Evolutionary conservation across 1,140 invertebrate genomes (phyloP).

Genomic region (Catajapyx aquilonaris): DNA sequence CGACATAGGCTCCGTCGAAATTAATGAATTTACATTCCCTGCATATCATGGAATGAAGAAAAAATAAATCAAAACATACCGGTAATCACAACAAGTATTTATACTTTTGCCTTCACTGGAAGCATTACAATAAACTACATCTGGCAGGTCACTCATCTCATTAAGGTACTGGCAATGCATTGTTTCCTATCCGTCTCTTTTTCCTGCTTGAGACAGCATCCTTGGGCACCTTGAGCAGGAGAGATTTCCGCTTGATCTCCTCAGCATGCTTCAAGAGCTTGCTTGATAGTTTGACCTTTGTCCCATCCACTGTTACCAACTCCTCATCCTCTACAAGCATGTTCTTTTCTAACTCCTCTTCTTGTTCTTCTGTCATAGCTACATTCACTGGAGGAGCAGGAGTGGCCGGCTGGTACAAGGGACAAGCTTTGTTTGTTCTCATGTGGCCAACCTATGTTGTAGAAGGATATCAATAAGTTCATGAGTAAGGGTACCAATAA

Average conservation of each 20-base stretch:
- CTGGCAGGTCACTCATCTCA: conserved; percentile 77
- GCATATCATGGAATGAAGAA: too few relatives aligned
- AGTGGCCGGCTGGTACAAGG: conserved; percentile 56
- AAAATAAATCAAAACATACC: too few relatives aligned
- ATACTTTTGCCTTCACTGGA: conserved; percentile 83
- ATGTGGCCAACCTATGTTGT: conserved; percentile 38
- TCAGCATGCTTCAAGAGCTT: conserved; percentile 66
- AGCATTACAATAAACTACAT: conserved; percentile 81
- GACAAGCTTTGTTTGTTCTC: conserved; percentile 92
- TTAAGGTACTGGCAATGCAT: conserved; percentile 87
- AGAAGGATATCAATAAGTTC: conserved; percentile 7
- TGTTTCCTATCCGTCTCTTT: conserved; percentile 39
- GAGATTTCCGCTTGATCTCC: conserved; percentile 50
- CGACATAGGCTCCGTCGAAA: too few relatives aligned
- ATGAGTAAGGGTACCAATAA: too few relatives aligned
- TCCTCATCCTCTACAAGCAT: conserved; percentile 53
- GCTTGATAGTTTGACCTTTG: conserved; percentile 61
- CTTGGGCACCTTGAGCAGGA: conserved; percentile 67
- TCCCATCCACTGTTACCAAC: conserved; percentile 78
- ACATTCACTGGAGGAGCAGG: conserved; percentile 42
- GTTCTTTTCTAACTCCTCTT: conserved; percentile 58
- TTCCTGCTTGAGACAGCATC: conserved; percentile 43
- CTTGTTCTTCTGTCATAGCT: conserved; percentile 55
- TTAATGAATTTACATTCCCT: too few relatives aligned
- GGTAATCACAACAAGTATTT: too few relatives aligned